Conservation (phyloP, 2,888 invertebrate genomes). For the Pseudanteris insignis region DNA sequence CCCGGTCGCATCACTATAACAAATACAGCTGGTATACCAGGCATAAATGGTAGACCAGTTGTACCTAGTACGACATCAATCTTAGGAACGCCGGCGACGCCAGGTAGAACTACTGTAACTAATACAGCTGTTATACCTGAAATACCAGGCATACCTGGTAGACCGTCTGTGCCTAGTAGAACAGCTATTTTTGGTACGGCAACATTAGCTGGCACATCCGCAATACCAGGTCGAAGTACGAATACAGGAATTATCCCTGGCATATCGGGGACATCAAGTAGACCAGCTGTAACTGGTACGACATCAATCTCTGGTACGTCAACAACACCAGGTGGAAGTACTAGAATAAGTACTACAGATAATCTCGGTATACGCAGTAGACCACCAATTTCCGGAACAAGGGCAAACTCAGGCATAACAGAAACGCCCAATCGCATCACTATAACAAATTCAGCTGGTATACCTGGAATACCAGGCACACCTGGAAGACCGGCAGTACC, state of each 20-base stretch:
- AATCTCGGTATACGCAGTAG: background rate
- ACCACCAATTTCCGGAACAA: too few relatives aligned
- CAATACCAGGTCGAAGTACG: conserved; percentile 46
- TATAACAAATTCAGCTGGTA: too few relatives aligned
- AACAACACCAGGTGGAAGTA: too few relatives aligned
- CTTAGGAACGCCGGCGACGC: too few relatives aligned
- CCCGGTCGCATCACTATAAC: too few relatives aligned
- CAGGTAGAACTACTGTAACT: conserved; percentile 2
- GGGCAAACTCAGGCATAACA: too few relatives aligned
- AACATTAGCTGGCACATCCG: background rate
- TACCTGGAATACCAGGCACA: too few relatives aligned
- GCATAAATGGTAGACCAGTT: conserved; percentile 40
- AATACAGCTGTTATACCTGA: background rate
- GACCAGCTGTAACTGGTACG: conserved; percentile 42
- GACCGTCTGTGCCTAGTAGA: background rate
- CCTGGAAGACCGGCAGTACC: too few relatives aligned
- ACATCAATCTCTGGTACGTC: background rate
- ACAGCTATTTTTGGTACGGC: background rate
- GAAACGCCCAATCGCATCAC: too few relatives aligned
- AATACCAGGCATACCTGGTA: too few relatives aligned
- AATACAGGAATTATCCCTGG: conserved; percentile 6
- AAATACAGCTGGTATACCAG: conserved; percentile 32
- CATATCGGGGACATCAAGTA: conserved; percentile 41
- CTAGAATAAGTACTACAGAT: background rate
- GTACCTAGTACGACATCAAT: conserved; percentile 5